phyloP scores from a whole-genome alignment of 2,888 invertebrate genomes.

The Cepaea hortensis region DNA sequence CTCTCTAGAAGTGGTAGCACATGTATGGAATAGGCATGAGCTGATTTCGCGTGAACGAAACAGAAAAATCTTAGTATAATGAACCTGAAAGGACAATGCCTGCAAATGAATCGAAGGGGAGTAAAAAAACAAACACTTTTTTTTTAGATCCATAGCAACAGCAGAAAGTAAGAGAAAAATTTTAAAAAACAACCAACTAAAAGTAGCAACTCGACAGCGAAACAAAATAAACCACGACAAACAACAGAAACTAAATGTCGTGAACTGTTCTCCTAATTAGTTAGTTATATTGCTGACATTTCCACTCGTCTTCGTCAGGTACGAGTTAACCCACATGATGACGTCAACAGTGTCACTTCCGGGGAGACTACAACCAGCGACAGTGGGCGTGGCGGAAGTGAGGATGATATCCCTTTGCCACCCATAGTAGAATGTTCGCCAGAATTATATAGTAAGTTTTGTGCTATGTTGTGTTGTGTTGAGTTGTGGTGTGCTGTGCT shows the following conservation, averaged over 20 bases:
- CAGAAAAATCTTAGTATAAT: no score
- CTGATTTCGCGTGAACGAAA: no score
- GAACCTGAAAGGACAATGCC: no score
- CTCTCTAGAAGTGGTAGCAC: no score
- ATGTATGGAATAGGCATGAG: no score
- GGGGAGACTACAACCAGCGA: conserved; percentile 55
- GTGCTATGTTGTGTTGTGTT: neutral
- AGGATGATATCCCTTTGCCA: conserved; percentile 52
- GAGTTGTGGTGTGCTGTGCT: neutral
- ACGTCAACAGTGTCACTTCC: conserved; percentile 54
- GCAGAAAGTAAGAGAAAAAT: no score
- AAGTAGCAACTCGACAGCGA: no score
- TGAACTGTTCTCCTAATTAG: neutral
- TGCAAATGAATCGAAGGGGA: no score
- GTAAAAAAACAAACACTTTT: no score
- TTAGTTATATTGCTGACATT: neutral
- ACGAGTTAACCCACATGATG: conserved; percentile 49
- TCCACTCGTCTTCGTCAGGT: conserved; percentile 27
- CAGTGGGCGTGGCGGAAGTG: conserved; percentile 56
- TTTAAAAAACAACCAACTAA: no score
- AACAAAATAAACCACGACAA: neutral
- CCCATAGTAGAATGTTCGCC: conserved; percentile 51
- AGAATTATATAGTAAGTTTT: conserved; percentile 41
- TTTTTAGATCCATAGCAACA: no score
- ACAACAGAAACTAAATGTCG: neutral